Conservation (phyloP, 2,113 vertebrate genomes). For the Holacanthus passer region DNA sequence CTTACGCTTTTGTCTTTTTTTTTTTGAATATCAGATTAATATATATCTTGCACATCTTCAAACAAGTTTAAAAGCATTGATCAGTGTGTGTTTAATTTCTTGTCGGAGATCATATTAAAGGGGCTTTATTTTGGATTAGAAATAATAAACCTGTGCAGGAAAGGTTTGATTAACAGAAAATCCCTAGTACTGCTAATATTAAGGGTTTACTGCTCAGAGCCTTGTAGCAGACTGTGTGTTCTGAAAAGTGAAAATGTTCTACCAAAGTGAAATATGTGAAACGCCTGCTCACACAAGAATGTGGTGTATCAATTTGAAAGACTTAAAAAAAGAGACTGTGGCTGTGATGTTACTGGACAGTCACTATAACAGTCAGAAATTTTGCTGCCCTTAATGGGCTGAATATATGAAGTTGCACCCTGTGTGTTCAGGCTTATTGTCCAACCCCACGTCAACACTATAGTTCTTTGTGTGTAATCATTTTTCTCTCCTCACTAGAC, state of each 20-base stretch:
- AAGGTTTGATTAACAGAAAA: not conserved
- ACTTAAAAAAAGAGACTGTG: not conserved
- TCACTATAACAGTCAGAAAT: not conserved
- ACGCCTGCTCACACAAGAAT: conserved; percentile 10
- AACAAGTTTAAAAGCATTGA: not conserved
- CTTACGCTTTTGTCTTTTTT: not conserved
- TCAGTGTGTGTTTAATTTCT: not conserved
- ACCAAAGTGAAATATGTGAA: conserved; percentile 20
- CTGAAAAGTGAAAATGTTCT: conserved; percentile 55
- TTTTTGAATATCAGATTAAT: too few relatives aligned
- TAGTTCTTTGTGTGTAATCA: not conserved
- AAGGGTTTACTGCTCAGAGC: not conserved
- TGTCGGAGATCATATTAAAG: not conserved
- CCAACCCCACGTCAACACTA: not conserved
- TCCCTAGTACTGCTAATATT: not conserved
- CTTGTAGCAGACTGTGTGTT: not conserved
- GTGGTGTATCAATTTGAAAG: not conserved
- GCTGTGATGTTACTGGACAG: conserved; percentile 11
- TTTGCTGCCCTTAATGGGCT: not conserved
- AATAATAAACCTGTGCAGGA: not conserved
- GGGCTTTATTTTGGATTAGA: not conserved
- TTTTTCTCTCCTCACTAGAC: conserved; percentile 82
- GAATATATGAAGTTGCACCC: not conserved
- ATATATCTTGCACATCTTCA: not conserved
- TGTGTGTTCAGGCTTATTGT: conserved; percentile 30